Conservation (phyloP, 2,113 vertebrate species). For the Perognathus longimembris region DNA sequence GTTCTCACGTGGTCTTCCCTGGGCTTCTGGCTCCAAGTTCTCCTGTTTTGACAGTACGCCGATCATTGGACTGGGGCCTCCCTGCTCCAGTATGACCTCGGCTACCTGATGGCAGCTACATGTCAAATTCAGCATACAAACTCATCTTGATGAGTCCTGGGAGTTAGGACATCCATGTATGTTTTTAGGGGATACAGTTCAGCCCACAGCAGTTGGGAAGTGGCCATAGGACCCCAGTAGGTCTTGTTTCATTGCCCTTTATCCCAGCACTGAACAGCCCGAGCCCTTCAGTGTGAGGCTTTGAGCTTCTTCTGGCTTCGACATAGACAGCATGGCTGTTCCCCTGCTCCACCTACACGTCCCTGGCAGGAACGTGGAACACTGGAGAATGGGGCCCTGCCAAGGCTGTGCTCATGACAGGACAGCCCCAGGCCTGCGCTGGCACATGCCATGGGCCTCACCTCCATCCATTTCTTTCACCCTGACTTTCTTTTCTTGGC, state of each 20-base stretch:
- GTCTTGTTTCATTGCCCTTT: neutral
- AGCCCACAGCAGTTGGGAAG: neutral
- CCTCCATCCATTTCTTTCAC: neutral
- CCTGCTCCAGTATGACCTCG: neutral
- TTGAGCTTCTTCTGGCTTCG: neutral
- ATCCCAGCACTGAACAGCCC: neutral
- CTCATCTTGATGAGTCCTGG: neutral
- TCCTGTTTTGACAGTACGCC: neutral
- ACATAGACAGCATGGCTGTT: fast-evolving
- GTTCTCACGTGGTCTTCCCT: neutral
- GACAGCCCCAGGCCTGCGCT: too few species aligned
- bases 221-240: neutral
- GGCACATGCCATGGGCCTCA: fast-evolving
- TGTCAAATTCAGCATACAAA: neutral
- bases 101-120: too few species aligned
- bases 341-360: neutral
- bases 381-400: neutral
- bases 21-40: too few species aligned
- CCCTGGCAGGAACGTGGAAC: neutral
- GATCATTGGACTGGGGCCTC: neutral
- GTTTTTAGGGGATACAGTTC: neutral
- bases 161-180: neutral
- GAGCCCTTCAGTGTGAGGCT: neutral
- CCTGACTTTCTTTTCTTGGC: neutral
- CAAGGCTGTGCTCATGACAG: neutral